These are phyloP conservation scores for Drosophila algonquin DNA, from an alignment of 2,888 invertebrate genomes.

Conservation along the genomic window DNA sequence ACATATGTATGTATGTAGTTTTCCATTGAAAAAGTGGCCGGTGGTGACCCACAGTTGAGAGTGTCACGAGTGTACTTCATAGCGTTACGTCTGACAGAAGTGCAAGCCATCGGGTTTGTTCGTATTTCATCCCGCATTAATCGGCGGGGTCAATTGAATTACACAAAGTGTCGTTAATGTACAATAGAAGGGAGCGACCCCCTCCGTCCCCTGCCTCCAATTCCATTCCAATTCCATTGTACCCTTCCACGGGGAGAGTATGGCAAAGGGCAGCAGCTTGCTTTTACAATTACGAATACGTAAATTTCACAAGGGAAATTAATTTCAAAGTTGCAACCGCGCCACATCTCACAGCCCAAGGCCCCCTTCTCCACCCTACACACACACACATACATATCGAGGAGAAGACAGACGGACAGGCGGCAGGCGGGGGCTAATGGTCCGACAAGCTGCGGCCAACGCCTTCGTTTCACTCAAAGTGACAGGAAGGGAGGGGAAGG, in stretches of 20 bases:
- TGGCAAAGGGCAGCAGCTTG: conserved; percentile 5
- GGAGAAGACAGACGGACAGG: not conserved
- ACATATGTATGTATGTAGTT: not conserved
- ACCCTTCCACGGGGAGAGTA: conserved; percentile 17
- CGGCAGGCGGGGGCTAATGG: conserved; percentile 57
- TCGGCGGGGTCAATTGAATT: conserved; percentile 53
- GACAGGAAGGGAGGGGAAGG: conserved; percentile 41
- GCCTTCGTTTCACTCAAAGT: conserved; percentile 51
- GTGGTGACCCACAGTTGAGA: conserved; percentile 51
- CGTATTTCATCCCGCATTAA: conserved; percentile 35
- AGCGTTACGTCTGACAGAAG: conserved; percentile 26
- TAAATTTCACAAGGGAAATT: conserved; percentile 79
- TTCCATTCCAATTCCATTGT: not conserved
- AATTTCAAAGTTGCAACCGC: conserved; percentile 68
- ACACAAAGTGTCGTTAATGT: conserved; percentile 36
- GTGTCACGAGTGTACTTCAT: conserved; percentile 48
- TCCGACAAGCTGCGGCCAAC: conserved; percentile 60
- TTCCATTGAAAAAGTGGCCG: conserved; percentile 38
- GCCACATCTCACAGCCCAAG: not conserved
- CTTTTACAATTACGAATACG: conserved; percentile 57
- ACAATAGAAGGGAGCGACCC: conserved; percentile 36
- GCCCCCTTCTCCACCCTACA: conserved; percentile 1
- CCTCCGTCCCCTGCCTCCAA: conserved; percentile 1
- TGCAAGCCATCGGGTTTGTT: conserved; percentile 3
- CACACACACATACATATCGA: not conserved